Evolutionary conservation across 2,888 invertebrate species (phyloP).

Genomic region (Drosophila koepferae): DNA sequence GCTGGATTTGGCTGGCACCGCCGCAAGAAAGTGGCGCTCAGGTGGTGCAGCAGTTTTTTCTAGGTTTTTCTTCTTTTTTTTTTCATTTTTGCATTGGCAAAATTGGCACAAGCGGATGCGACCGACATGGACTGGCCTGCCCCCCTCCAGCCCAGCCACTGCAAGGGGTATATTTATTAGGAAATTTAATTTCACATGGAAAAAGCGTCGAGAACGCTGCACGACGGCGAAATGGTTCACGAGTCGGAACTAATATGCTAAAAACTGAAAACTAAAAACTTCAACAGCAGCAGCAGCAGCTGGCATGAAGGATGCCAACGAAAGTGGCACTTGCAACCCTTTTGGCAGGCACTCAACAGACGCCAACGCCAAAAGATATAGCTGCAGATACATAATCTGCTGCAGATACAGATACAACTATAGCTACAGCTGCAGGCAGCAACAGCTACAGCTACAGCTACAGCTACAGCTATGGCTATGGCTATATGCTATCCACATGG

Average conservation of each 20-base stretch:
- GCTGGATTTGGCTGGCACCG: background rate
- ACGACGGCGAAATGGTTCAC: slow-evolving; percentile 1
- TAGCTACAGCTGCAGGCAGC: slow-evolving; percentile 8
- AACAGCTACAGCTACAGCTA: slow-evolving; percentile 1
- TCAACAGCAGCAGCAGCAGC: slow-evolving; percentile 25
- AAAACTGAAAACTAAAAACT: slow-evolving; percentile 15
- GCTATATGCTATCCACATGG: slow-evolving; percentile 20
- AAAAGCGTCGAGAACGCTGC: slow-evolving; percentile 16
- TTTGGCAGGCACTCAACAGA: slow-evolving; percentile 1
- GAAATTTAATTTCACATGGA: slow-evolving; percentile 49
- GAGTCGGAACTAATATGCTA: slow-evolving; percentile 36
- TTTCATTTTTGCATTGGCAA: slow-evolving; percentile 46
- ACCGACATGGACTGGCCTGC: slow-evolving; percentile 26
- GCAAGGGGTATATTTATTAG: slow-evolving; percentile 40
- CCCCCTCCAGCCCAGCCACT: background rate
- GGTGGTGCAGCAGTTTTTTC: slow-evolving; percentile 44
- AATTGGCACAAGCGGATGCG: slow-evolving; percentile 76
- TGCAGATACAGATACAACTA: slow-evolving; percentile 9
- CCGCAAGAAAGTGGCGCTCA: slow-evolving; percentile 35
- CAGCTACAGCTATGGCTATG: slow-evolving; percentile 6
- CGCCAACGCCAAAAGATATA: background rate
- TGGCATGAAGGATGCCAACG: slow-evolving; percentile 30
- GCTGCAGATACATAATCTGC: slow-evolving; percentile 14
- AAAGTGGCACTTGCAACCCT: slow-evolving; percentile 22
- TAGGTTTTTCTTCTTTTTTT: background rate